Percentiles rank a stretch among this genome's conserved stretches.
These are phyloP conservation scores for Lineus longissimus DNA, from an alignment of 1,140 invertebrate genomes.

Conservation along the genomic window DNA sequence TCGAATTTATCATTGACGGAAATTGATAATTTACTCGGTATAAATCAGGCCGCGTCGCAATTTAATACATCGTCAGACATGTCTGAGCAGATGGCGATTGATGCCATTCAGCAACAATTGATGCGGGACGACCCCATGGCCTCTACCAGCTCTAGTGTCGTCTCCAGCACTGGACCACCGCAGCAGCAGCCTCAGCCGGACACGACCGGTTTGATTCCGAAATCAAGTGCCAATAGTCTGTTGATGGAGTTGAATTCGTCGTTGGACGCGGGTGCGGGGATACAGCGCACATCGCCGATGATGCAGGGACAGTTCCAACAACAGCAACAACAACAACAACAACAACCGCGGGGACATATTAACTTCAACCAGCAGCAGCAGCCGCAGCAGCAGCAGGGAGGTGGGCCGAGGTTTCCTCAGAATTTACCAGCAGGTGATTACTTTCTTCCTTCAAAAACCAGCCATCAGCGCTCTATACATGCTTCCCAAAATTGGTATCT, in stretches of 20 bases:
- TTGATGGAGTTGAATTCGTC: background rate
- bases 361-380: slow-evolving; percentile 16
- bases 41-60: background rate
- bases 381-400: slow-evolving; percentile 26
- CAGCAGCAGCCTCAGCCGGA: background rate
- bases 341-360: slow-evolving; percentile 28
- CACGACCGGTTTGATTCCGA: background rate
- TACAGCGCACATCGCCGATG: slow-evolving; percentile 8
- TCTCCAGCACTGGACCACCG: background rate
- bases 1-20: slow-evolving; percentile 25
- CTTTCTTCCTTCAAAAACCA: background rate
- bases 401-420: slow-evolving; percentile 11
- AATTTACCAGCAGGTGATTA: background rate
- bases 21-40: slow-evolving; percentile 34
- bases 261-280: background rate
- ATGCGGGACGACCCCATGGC: slow-evolving; percentile 67
- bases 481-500: no score
- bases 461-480: background rate
- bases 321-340: slow-evolving; percentile 64
- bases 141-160: background rate
- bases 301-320: slow-evolving; percentile 24
- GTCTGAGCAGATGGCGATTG: slow-evolving; percentile 79
- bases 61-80: slow-evolving; percentile 39
- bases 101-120: slow-evolving; percentile 82
- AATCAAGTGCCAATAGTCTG: background rate